Base-by-base conservation (phyloP, 1,140 invertebrate species). In the Planococcus citri region DNA sequence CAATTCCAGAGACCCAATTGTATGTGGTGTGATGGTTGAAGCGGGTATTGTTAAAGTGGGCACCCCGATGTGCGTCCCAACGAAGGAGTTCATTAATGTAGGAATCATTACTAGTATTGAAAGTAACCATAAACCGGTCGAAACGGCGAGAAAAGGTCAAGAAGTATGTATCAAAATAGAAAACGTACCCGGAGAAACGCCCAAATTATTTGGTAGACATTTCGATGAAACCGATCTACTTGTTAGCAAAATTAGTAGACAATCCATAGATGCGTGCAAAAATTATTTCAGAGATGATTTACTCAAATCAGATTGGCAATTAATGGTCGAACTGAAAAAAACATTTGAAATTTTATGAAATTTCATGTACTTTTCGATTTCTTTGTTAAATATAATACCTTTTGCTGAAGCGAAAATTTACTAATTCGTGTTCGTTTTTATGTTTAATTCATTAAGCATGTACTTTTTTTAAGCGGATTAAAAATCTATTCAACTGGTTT, bases 91-190 rank as follows among this genome's bases (percentile, higher is more conserved):
- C 80, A 84, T 98, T 71, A 91, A 97, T 70, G 83, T 99, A 76
- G 97, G 97, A 3, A 82, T 94, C 27, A 93, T 99, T 57, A 91
- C 92, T 12, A 97, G 94, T 51, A 92, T 99, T 76, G 94, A 99
- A 80, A 84, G 83, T 72, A 91, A 92, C 80, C 88, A 88, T 82
- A 85, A 98, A 86, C 78, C 91, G 79, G 87, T 98, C 71, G 95
- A 98, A 68, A 83, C 83, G 9, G 97, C 96, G 0, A 85, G 92
- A 68, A 95, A 95, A 80, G 97, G 97, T 1, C 90, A 95, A 79
- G 97, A 99, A 81, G 94, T 99, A 10, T 99, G 96, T 80, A 88
- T 99, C 72, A 99, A 99, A 83, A 98, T 99, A 73, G 95, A 98
- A 73, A 88, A 95, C 2, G 87, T 94, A 38, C 89, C 94, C 17